Evolutionary conservation across 2,888 invertebrate genomes (phyloP).

Genomic region (Drosophila multiciliata): DNA sequence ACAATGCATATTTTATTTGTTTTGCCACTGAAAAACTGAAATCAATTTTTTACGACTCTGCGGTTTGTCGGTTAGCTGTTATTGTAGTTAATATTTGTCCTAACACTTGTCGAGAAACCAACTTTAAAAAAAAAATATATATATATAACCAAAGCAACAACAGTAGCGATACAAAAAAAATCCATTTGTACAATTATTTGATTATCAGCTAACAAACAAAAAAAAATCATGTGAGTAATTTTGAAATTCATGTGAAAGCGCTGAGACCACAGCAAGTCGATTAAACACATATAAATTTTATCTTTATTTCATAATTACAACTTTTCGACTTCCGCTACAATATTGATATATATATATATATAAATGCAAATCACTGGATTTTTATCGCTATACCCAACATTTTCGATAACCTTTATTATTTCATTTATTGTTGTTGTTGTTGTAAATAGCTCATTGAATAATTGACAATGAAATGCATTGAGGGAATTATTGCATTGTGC

Average conservation of each 20-base stretch:
- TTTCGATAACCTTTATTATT: not conserved
- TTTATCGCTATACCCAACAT: not conserved
- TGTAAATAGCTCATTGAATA: not conserved
- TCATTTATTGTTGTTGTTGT: not conserved
- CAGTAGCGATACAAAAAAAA: constrained; percentile 8
- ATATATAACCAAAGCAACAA: not conserved
- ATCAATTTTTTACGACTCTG: constrained; percentile 56
- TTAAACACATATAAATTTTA: not conserved
- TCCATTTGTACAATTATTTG: not conserved
- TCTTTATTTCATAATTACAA: not conserved
- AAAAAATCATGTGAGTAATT: constrained; percentile 14
- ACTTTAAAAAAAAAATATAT: constrained; percentile 1
- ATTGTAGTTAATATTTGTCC: constrained; percentile 58
- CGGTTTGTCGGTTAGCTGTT: constrained; percentile 58
- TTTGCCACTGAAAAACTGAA: constrained; percentile 47
- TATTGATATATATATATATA: not conserved
- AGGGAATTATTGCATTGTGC: not conserved
- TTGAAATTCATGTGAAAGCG: constrained; percentile 12
- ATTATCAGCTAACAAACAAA: constrained; percentile 29
- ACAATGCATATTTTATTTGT: constrained; percentile 31
- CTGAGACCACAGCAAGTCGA: not conserved
- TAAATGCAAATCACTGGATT: not conserved
- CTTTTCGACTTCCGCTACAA: not conserved
- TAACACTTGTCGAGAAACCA: constrained; percentile 53
- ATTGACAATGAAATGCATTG: not conserved